Percentiles rank a stretch among this genome's conserved stretches.
phyloP scores from a whole-genome alignment of 2,113 vertebrate genomes.

The Cyprinus carpio region DNA sequence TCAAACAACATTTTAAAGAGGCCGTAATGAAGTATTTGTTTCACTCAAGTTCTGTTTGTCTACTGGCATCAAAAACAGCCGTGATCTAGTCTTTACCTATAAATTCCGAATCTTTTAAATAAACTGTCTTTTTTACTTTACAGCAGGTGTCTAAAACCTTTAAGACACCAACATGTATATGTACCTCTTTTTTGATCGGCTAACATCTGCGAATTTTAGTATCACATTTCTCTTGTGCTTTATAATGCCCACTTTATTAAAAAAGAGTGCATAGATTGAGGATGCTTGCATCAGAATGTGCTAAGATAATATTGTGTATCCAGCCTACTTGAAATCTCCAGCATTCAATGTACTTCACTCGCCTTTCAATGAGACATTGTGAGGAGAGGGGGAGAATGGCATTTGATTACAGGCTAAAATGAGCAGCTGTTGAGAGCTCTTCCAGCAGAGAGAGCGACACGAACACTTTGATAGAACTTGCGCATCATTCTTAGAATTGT shows the following conservation, averaged over 20 bases:
- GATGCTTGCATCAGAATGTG: slow-evolving; percentile 43
- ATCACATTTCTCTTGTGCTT: slow-evolving; percentile 11
- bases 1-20: not conserved
- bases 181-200: not conserved
- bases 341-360: slow-evolving; percentile 18
- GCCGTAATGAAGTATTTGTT: not conserved
- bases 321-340: slow-evolving; percentile 26
- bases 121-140: too few species aligned
- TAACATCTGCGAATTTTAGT: not conserved
- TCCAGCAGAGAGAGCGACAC: not conserved
- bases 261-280: slow-evolving; percentile 16
- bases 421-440: slow-evolving; percentile 20
- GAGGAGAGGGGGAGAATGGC: slow-evolving; percentile 13
- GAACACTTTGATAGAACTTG: slow-evolving; percentile 24
- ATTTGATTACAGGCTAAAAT: slow-evolving; percentile 43
- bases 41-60: too few species aligned
- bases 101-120: too few species aligned
- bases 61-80: too few species aligned
- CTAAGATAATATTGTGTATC: slow-evolving; percentile 26
- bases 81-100: too few species aligned
- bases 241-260: slow-evolving; percentile 2
- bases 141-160: too few species aligned
- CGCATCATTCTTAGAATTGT: slow-evolving; percentile 6
- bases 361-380: slow-evolving; percentile 42
- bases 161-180: too few species aligned